These are phyloP conservation scores for Seira musarum DNA, from an alignment of 2,888 invertebrate species.

Conservation along the genomic window DNA sequence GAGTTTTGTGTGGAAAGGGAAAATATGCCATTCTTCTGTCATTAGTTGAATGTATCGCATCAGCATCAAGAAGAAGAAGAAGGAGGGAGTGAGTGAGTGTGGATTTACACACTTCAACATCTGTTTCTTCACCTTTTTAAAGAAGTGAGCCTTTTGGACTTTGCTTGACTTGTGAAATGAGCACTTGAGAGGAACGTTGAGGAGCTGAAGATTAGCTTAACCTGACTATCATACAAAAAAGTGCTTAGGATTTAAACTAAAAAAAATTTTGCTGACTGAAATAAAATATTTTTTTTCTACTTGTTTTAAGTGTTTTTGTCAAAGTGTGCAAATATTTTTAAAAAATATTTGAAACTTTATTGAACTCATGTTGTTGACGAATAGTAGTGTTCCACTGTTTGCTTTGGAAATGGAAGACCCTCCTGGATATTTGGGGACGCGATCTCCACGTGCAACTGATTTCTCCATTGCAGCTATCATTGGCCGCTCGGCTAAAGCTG, in stretches of 20 bases:
- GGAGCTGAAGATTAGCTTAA: no score
- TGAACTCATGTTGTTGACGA: constrained; percentile 68
- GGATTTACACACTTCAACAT: constrained; percentile 60
- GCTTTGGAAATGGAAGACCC: constrained; percentile 68
- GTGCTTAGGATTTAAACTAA: no score
- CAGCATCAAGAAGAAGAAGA: no score
- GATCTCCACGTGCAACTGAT: constrained; percentile 69
- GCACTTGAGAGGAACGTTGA: no score
- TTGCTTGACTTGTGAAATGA: constrained; percentile 49
- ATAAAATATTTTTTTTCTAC: no score
- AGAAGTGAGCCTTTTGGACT: no score
- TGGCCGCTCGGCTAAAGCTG: constrained; percentile 67
- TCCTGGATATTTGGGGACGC: constrained; percentile 65
- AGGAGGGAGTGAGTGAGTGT: constrained; percentile 54
- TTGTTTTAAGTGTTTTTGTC: no score
- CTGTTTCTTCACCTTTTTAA: constrained; percentile 59
- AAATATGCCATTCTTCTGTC: constrained; percentile 56
- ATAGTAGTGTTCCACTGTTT: constrained; percentile 53
- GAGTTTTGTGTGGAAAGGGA: not conserved
- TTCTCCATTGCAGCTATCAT: constrained; percentile 69
- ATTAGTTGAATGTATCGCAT: constrained; percentile 49
- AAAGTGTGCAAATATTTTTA: no score
- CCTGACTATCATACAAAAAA: no score
- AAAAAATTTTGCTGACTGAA: no score
- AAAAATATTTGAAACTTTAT: not conserved